phyloP scores from a whole-genome alignment of 2,888 invertebrate genomes.

The Phymatocera aterrima region DNA sequence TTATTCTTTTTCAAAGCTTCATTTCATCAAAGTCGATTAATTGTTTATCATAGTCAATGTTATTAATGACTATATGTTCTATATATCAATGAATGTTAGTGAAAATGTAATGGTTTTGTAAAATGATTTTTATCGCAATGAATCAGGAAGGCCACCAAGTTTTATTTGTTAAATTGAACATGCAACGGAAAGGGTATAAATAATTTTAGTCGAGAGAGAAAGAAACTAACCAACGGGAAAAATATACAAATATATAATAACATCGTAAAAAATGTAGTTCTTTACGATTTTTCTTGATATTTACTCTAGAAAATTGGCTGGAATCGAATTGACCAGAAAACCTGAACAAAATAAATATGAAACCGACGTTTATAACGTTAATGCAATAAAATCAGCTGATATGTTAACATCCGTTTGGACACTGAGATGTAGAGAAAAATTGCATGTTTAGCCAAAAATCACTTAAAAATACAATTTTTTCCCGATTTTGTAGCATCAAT shows the following conservation, averaged over 20 bases:
- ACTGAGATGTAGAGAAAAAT: too few relatives aligned
- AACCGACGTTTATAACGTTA: not conserved
- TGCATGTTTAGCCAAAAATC: too few relatives aligned
- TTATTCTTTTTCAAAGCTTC: not conserved
- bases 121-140: too few relatives aligned
- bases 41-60: not conserved
- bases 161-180: conserved; percentile 13
- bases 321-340: not conserved
- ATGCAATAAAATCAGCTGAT: too few relatives aligned
- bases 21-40: not conserved
- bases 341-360: not conserved
- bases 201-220: conserved; percentile 2
- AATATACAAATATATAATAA: conserved; percentile 1
- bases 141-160: conserved; percentile 25
- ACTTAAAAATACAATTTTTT: too few relatives aligned
- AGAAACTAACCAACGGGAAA: not conserved
- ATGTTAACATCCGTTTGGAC: too few relatives aligned
- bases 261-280: not conserved
- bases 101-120: not conserved
- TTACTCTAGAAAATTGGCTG: not conserved
- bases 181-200: not conserved
- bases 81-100: conserved; percentile 8
- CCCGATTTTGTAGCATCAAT: too few relatives aligned
- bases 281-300: conserved; percentile 6
- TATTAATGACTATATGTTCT: not conserved